A percentile compares a stretch with the other conserved stretches of the same genome.
These are phyloP conservation scores for Drosophila eohydei DNA, from an alignment of 2,888 invertebrate genomes.

Conservation along the genomic window DNA sequence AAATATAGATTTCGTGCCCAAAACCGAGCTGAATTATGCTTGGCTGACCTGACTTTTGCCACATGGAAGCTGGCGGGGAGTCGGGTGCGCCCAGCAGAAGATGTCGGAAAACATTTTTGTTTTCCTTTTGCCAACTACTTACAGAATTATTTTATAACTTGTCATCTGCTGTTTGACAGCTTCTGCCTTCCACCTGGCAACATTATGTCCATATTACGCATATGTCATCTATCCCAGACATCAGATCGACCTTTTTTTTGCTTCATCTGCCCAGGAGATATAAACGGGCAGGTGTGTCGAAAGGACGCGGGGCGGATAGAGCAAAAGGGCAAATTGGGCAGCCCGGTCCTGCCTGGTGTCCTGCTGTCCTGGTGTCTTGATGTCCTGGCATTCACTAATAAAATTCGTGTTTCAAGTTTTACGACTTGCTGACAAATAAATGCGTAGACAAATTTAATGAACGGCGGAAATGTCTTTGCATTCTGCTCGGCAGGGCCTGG, in stretches of 20 bases:
- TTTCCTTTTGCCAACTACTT: conserved; percentile 11
- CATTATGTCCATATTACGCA: conserved; percentile 42
- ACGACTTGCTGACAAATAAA: conserved; percentile 83
- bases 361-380: neutral
- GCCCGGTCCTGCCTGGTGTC: conserved; percentile 3
- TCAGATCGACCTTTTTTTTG: conserved; percentile 48
- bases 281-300: conserved; percentile 32
- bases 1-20: neutral
- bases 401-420: conserved; percentile 71
- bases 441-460: conserved; percentile 83
- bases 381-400: conserved; percentile 51
- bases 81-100: neutral
- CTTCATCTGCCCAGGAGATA: conserved; percentile 12
- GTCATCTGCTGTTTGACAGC: conserved; percentile 46
- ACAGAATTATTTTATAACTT: conserved; percentile 48
- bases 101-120: conserved; percentile 9
- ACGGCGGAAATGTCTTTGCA: conserved; percentile 77
- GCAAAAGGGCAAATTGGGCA: conserved; percentile 1
- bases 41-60: conserved; percentile 7
- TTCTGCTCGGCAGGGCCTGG: conserved; percentile 39
- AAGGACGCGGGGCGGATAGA: neutral
- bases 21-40: conserved; percentile 10
- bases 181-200: conserved; percentile 22
- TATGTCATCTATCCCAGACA: conserved; percentile 47
- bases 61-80: conserved; percentile 7